Evolutionary conservation across 2,888 invertebrate species (phyloP), one percentile per base, ranked within the genome.

Genomic region (Nemapogon koenigi): DNA sequence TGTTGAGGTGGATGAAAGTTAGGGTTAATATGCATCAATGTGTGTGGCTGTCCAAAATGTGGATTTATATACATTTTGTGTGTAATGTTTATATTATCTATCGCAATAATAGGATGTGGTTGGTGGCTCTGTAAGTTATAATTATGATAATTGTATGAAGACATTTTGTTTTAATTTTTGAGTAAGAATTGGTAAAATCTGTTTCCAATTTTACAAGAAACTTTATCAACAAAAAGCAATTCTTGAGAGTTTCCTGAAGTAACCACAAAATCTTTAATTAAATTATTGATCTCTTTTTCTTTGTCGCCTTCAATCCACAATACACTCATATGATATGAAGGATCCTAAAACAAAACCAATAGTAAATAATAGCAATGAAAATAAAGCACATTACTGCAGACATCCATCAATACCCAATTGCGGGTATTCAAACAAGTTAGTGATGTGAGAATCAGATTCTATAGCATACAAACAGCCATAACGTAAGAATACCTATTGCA

Each of bases 271-370:
- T 33, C 49, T 1, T 81, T 65, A 41, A 86, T 52, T 43, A 81
- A 53, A 18, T 55, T 45, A 36, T 59, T 65, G 8, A 89, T 52
- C 42, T 76, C 55, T 15, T 66, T 52, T 49, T 81, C 79, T 46
- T 82, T 69, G 62, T 92, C 83, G 1, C 91, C 91, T 38, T 86
- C 69, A 42, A 85, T 82, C 92, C 94, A 95, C 8, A 88, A 73
- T 46, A 94, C 73, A 57, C 94, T 94, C 51, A 91, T 82, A 57
- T 95, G 95, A 68, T 90, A 91, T 2, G 90, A 90, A 14, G 91
- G 88, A 56, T 90, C 81, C 92, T 93, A 62, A 48, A 82, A 81
- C 47, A 55, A 55, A 55, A 43, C 42, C 35, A 41, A 43, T 38
- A 42, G 39, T 39, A 29, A 1, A 31, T 11, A 36, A 16, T 41